Conservation (phyloP, 2,113 vertebrate genomes). For the Piaya cayana region DNA sequence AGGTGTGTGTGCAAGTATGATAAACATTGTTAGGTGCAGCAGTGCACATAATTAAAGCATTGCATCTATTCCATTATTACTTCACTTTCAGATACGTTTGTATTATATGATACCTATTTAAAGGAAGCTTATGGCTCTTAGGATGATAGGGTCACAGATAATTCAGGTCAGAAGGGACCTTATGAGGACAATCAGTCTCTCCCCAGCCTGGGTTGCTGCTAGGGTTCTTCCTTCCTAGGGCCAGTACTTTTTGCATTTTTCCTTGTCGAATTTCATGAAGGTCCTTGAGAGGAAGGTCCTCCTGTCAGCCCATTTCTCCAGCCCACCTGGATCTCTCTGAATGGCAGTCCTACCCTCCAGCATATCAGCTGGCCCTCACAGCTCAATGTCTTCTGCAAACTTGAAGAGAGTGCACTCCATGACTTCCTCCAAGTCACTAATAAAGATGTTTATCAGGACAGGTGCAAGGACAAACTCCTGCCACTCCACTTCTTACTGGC, state of each 20-base stretch:
- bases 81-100: constrained; percentile 13
- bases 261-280: background rate
- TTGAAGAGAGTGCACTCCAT: background rate
- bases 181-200: background rate
- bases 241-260: constrained; percentile 8
- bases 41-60: background rate
- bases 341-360: background rate
- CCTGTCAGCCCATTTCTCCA: background rate
- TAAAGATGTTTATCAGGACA: background rate
- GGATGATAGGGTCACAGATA: background rate
- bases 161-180: background rate
- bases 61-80: background rate
- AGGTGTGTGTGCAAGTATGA: background rate
- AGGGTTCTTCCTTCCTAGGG: background rate
- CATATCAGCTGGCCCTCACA: background rate
- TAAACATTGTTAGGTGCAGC: background rate
- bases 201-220: background rate
- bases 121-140: background rate
- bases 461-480: background rate
- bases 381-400: background rate
- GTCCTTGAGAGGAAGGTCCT: background rate
- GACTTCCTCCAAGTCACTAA: background rate
- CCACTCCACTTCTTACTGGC: background rate
- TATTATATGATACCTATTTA: background rate
- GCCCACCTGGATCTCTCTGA: background rate